phyloP scores from a whole-genome alignment of 1,140 invertebrate species.

The Lutraria rhynchaena region DNA sequence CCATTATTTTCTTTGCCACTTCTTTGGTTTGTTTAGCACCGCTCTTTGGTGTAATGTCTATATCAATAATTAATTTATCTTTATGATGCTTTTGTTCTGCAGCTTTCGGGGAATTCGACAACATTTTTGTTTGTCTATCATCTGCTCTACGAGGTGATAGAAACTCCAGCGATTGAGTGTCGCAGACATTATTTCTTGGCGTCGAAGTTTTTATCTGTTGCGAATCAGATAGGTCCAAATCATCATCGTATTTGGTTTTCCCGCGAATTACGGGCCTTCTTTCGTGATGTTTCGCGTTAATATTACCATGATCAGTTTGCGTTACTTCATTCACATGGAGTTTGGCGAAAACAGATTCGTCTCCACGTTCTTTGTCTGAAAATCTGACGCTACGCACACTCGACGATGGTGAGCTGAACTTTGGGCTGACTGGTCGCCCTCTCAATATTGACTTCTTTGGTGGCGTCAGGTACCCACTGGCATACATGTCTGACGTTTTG shows the following conservation, averaged over 20 bases:
- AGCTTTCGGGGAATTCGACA: neutral
- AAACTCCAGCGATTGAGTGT: constrained; percentile 22
- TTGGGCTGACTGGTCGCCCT: constrained; percentile 25
- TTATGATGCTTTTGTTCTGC: neutral
- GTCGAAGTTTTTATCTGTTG: constrained; percentile 37
- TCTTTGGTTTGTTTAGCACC: no score
- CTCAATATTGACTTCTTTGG: constrained; percentile 36
- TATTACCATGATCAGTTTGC: constrained; percentile 33
- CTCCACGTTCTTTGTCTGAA: constrained; percentile 32
- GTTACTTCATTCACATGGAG: constrained; percentile 32
- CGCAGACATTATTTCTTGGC: constrained; percentile 9
- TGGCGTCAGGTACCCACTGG: constrained; percentile 7
- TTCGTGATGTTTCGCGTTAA: neutral
- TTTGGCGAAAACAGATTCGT: constrained; percentile 42
- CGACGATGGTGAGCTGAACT: constrained; percentile 34
- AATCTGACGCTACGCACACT: constrained; percentile 30
- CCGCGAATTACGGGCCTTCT: neutral
- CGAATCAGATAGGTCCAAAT: neutral
- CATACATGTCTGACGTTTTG: neutral
- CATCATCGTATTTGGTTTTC: neutral
- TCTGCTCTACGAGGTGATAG: neutral
- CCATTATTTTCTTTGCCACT: neutral
- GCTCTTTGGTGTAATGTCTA: neutral
- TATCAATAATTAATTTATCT: neutral
- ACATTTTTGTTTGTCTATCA: neutral